Evolutionary conservation across 2,888 invertebrate genomes (phyloP), one percentile per base, ranked within the genome.

Genomic region (Ectemnius continuus): DNA sequence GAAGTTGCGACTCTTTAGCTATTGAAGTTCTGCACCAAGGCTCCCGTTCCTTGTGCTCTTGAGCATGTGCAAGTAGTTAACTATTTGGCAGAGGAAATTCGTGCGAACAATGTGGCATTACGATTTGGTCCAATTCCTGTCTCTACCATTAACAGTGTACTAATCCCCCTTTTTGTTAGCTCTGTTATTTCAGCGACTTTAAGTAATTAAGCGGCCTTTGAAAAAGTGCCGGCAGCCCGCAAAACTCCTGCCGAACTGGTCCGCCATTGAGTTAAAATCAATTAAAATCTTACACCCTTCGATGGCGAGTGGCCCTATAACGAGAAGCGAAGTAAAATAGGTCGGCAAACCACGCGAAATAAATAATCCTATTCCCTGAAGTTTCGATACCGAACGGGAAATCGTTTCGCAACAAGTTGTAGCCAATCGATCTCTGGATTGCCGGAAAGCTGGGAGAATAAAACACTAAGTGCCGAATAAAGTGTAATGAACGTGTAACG

Each of bases 361-460:
- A 52, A 52, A 52, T 16, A 52, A 52, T n/a, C 16, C 52, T 52
- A 52, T 52, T 14, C n/a, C 52, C n/a, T 52, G 5, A 52, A 52
- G n/a, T 52, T 52, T 58, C 52, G 13, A 2, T 14, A 52, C 16
- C 52, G 52, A 52, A 26, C 26, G 62, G 56, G 48, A 59, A 45
- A 23, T 58, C 28, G 47, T 45, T 45, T 56, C 71, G 67, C 81
- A 85, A 85, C 85, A 85, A 85, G 84, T 85, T 84, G 85, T 23
- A 71, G 63, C 73, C 61, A 57, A 77, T 80, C 79, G 78, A 74
- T 76, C 66, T 66, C 63, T 63, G 81, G 84, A 81, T 80, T 80
- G 81, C 73, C 52, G 72, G 64, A 73, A 61, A 76, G 74, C 72
- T 68, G 71, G 14, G 52, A 52, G 76, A 71, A 73, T 60, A 73